Conservation (phyloP, 2,888 invertebrate genomes). For the Thysanoteuthis rhombus region DNA sequence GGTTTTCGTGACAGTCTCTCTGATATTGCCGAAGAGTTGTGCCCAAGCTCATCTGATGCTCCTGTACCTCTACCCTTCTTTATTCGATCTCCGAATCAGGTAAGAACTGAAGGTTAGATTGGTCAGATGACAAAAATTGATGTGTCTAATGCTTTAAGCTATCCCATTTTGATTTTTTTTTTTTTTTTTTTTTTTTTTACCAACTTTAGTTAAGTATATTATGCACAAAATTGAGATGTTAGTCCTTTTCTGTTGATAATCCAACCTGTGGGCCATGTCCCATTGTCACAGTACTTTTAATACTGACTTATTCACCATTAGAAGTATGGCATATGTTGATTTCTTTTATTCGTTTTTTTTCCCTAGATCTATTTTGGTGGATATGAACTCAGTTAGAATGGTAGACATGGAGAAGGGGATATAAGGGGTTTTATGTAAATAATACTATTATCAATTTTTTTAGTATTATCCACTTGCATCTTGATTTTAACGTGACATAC, state of each 20-base stretch:
- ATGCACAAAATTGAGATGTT: neutral
- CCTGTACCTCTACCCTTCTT: constrained; percentile 64
- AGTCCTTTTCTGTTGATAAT: neutral
- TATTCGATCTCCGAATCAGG: constrained; percentile 66
- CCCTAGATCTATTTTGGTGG: too few relatives aligned
- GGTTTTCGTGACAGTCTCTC: constrained; percentile 68
- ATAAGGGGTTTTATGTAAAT: too few relatives aligned
- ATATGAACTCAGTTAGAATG: too few relatives aligned
- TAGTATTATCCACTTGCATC: too few relatives aligned
- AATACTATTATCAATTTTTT: too few relatives aligned
- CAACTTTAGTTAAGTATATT: neutral
- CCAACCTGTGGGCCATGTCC: too few relatives aligned
- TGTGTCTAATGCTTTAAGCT: neutral
- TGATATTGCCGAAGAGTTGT: constrained; percentile 67
- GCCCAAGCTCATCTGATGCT: constrained; percentile 59
- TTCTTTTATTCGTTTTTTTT: too few relatives aligned
- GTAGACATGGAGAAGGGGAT: too few relatives aligned
- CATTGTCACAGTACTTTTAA: too few relatives aligned
- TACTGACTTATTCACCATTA: too few relatives aligned
- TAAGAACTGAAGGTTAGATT: constrained; percentile 34
- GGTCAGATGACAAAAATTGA: neutral
- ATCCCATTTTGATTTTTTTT: neutral
- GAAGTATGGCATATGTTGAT: too few relatives aligned
- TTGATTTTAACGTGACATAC: too few relatives aligned
- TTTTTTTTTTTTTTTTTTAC: neutral